Conservation (phyloP, 2,888 invertebrate genomes). For the Phaonia tiefii region DNA sequence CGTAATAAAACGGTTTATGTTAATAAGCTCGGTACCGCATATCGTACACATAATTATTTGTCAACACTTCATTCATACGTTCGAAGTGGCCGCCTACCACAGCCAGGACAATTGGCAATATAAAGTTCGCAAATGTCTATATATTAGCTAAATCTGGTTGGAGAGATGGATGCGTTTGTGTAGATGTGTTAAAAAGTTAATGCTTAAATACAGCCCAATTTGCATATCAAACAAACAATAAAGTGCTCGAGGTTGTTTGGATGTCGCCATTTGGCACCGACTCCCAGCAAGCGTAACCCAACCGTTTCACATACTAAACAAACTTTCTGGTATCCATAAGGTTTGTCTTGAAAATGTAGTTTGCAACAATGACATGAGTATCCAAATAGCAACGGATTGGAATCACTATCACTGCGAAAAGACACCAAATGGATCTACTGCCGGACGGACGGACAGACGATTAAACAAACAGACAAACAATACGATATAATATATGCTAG, state of each 20-base stretch:
- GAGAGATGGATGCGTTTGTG: not conserved
- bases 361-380: slow-evolving; percentile 23
- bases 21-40: slow-evolving; percentile 35
- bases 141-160: not conserved
- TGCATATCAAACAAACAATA: slow-evolving; percentile 43
- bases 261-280: not conserved
- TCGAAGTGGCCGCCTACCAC: not conserved
- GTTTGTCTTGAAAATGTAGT: not conserved
- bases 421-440: too few relatives aligned
- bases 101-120: too few relatives aligned
- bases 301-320: not conserved
- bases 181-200: slow-evolving; percentile 34
- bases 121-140: slow-evolving; percentile 10
- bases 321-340: not conserved
- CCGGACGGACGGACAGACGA: too few relatives aligned
- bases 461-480: slow-evolving; percentile 26
- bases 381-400: slow-evolving; percentile 23
- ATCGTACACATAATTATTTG: slow-evolving; percentile 45
- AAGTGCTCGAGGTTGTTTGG: slow-evolving; percentile 32
- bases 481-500: not conserved
- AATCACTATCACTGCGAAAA: slow-evolving; percentile 24
- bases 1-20: slow-evolving; percentile 57
- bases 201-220: slow-evolving; percentile 40
- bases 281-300: slow-evolving; percentile 1
- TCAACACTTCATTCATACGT: slow-evolving; percentile 30